These are phyloP conservation scores for Drosophila mercatorum DNA, from an alignment of 2,888 invertebrate genomes.

Conservation along the genomic window DNA sequence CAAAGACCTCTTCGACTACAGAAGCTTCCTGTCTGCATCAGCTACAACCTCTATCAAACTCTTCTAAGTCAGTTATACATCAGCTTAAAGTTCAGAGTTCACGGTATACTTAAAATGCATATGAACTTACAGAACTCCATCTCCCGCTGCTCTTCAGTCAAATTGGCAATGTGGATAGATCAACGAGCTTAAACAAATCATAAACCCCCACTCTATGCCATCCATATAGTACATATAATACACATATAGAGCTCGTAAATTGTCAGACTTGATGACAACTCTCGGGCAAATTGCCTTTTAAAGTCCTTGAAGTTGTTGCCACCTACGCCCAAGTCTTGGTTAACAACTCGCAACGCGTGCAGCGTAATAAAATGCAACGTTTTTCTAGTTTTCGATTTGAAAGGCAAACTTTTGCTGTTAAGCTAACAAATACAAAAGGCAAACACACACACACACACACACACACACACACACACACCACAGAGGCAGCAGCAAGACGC, in stretches of 20 bases:
- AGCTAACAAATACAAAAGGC: conserved; percentile 72
- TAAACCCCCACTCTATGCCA: background rate
- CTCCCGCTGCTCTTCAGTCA: background rate
- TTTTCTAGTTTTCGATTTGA: conserved; percentile 77
- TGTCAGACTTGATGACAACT: conserved; percentile 28
- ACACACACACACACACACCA: conserved; percentile 21
- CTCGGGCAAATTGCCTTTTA: conserved; percentile 64
- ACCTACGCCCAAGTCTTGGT: conserved; percentile 25
- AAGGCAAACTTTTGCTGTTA: conserved; percentile 82
- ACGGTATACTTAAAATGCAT: background rate
- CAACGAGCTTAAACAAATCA: background rate
- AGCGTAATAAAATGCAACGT: conserved; percentile 66
- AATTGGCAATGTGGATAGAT: background rate
- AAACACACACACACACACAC: conserved; percentile 28
- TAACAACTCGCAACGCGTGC: conserved; percentile 30
- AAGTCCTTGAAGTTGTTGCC: conserved; percentile 74
- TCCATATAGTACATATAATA: background rate
- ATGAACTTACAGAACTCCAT: background rate
- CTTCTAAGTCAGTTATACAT: background rate
- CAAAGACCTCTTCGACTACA: background rate
- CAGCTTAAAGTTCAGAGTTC: background rate
- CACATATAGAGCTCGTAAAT: conserved; percentile 14
- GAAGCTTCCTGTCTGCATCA: no score
- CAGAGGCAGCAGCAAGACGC: conserved; percentile 45
- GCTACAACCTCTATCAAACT: background rate